phyloP scores from a whole-genome alignment of 2,113 vertebrate species.

The Rhadina sibilatrix region DNA sequence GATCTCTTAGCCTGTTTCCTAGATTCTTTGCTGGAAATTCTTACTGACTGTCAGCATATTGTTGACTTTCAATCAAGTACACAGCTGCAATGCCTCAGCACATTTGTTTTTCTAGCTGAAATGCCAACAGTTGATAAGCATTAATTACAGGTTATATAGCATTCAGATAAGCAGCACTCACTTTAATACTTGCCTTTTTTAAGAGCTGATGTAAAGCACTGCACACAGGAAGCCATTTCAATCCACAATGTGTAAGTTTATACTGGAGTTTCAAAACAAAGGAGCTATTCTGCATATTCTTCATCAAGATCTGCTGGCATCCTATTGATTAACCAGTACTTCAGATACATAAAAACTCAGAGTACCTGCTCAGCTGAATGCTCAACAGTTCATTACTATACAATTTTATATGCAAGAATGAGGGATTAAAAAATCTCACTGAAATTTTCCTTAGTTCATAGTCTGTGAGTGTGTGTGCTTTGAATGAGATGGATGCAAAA shows the following conservation, averaged over 20 bases:
- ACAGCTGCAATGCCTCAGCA: constrained; percentile 31
- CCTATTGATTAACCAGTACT: background rate
- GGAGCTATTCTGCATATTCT: background rate
- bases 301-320: background rate
- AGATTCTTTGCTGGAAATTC: background rate
- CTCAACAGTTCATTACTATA: background rate
- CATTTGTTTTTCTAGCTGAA: constrained; percentile 35
- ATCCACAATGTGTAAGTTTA: background rate
- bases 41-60: constrained; percentile 9
- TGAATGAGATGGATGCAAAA: background rate
- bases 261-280: background rate
- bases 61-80: constrained; percentile 22
- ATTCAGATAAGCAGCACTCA: constrained; percentile 27
- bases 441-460: background rate
- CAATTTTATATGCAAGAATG: background rate
- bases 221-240: background rate
- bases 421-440: background rate
- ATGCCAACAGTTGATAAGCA: constrained; percentile 11
- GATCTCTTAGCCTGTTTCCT: background rate
- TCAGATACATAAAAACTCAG: background rate
- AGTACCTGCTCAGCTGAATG: background rate
- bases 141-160: constrained; percentile 59
- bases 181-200: constrained; percentile 28
- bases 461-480: background rate
- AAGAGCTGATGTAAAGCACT: background rate